These are phyloP conservation scores for Coccyzus lansbergi DNA, from an alignment of 2,797 vertebrate species.

Conservation along the genomic window DNA sequence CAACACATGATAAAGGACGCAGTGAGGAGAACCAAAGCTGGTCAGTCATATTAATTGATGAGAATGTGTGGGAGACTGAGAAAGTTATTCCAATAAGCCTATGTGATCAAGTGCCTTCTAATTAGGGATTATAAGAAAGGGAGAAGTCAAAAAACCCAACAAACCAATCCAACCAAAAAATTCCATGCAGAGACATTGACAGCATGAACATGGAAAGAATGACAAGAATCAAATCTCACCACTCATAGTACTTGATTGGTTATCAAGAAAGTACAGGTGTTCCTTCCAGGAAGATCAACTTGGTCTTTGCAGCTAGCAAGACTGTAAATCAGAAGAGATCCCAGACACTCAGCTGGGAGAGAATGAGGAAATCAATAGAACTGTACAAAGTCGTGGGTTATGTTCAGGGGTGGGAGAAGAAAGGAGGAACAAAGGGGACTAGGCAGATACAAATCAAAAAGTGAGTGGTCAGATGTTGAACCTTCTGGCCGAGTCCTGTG, in stretches of 20 bases:
- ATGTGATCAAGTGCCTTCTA: not conserved
- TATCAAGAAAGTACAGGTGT: not conserved
- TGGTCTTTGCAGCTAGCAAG: not conserved
- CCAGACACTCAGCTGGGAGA: not conserved
- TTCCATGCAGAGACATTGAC: not conserved
- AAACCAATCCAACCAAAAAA: no score
- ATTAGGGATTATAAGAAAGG: not conserved
- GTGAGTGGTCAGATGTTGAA: not conserved
- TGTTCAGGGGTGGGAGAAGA: not conserved
- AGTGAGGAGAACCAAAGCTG: not conserved
- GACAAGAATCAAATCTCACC: not conserved
- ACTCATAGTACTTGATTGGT: not conserved
- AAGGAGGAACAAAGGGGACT: not conserved
- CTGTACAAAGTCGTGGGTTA: not conserved
- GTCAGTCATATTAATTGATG: not conserved
- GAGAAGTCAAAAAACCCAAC: not conserved
- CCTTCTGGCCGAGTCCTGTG: not conserved
- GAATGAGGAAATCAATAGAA: not conserved
- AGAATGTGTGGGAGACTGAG: not conserved
- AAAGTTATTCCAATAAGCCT: not conserved
- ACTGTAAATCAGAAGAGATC: no score
- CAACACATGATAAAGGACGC: not conserved
- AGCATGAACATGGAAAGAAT: not conserved
- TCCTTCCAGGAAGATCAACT: not conserved
- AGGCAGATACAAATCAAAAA: not conserved